These are phyloP conservation scores for Ophioninae sp. DNA, from an alignment of 2,888 invertebrate species.

Conservation along the genomic window DNA sequence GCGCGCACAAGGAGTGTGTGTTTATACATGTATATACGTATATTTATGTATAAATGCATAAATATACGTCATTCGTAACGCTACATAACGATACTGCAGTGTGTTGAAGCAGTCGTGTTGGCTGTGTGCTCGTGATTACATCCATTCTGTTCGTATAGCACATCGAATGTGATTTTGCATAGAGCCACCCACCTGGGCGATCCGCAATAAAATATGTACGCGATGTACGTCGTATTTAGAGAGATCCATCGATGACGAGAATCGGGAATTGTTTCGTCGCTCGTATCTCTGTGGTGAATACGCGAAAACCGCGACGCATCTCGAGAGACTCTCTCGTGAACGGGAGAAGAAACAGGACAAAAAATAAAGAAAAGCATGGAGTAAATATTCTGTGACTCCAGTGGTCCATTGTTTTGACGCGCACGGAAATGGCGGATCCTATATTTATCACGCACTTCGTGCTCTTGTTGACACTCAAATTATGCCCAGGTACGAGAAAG, in stretches of 20 bases:
- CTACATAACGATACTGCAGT: slow-evolving; percentile 18
- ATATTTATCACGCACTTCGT: slow-evolving; percentile 77
- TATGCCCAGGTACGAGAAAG: slow-evolving; percentile 74
- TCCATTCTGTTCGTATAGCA: slow-evolving; percentile 16
- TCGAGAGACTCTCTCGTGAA: slow-evolving; percentile 22
- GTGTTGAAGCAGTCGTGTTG: slow-evolving; percentile 14
- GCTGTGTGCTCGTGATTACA: slow-evolving; percentile 24
- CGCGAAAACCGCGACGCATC: slow-evolving; percentile 11
- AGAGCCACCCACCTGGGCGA: slow-evolving; percentile 8
- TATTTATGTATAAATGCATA: slow-evolving; percentile 1
- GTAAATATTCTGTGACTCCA: slow-evolving; percentile 60
- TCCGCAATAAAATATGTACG: slow-evolving; percentile 40
- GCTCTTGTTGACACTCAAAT: slow-evolving; percentile 76
- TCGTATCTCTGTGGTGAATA: background rate
- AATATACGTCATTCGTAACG: slow-evolving; percentile 4
- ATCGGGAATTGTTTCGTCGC: slow-evolving; percentile 19
- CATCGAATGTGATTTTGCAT: slow-evolving; percentile 49
- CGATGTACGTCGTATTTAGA: slow-evolving; percentile 22
- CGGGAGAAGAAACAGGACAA: slow-evolving; percentile 11
- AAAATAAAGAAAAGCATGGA: slow-evolving; percentile 43
- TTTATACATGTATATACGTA: background rate
- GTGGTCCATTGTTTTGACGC: slow-evolving; percentile 76
- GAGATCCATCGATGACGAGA: slow-evolving; percentile 51
- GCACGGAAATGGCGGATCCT: slow-evolving; percentile 77
- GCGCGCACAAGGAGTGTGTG: background rate